A percentile compares a stretch with the other conserved stretches of the same genome.
These are phyloP conservation scores for Tetheella fluctuosa DNA, from an alignment of 2,888 invertebrate genomes.

Conservation along the genomic window DNA sequence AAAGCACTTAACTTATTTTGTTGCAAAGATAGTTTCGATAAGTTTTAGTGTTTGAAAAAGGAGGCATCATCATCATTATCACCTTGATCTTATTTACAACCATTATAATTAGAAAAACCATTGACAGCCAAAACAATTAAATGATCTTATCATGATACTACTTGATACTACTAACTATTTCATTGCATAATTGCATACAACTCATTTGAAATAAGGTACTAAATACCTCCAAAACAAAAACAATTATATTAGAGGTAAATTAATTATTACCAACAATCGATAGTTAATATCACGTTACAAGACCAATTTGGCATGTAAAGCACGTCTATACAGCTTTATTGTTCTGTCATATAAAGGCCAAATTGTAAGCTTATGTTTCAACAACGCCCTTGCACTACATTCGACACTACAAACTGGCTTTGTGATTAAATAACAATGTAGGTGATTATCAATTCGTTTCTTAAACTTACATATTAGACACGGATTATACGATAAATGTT, in stretches of 20 bases:
- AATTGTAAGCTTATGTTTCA: conserved; percentile 13
- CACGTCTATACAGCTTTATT: conserved; percentile 34
- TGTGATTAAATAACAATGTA: conserved; percentile 47
- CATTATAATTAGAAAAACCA: too few relatives aligned
- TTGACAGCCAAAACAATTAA: too few relatives aligned
- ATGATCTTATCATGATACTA: too few relatives aligned
- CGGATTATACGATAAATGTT: conserved; percentile 40
- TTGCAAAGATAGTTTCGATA: too few relatives aligned
- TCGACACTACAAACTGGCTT: conserved; percentile 43
- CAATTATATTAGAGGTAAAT: not conserved
- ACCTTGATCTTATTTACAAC: too few relatives aligned
- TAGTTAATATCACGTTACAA: conserved; percentile 21
- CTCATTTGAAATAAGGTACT: not conserved
- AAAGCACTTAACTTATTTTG: too few relatives aligned
- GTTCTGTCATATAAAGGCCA: conserved; percentile 44
- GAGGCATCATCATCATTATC: too few relatives aligned
- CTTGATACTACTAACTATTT: not conserved
- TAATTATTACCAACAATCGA: conserved; percentile 7
- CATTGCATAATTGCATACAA: not conserved
- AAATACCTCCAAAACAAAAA: not conserved
- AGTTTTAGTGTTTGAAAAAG: too few relatives aligned
- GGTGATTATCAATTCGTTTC: conserved; percentile 57
- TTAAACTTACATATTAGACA: conserved; percentile 52
- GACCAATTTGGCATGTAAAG: conserved; percentile 31
- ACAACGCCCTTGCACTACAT: conserved; percentile 59